A percentile compares a stretch with the other conserved stretches of the same genome.
Evolutionary conservation across 2,888 invertebrate genomes (phyloP).

Genomic region (Limnephilus auricula): DNA sequence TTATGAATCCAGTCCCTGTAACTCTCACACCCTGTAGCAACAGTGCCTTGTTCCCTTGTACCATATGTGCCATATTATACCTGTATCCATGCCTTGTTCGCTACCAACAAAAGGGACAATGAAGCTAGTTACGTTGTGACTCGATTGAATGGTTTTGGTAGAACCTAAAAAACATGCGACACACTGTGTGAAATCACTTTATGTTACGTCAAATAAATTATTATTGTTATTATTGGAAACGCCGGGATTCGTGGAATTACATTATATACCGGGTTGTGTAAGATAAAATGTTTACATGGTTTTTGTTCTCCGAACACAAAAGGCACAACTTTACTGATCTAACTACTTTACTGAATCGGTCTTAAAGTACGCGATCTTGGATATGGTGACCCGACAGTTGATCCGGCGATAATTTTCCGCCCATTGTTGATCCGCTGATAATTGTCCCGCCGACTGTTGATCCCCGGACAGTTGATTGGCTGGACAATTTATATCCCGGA

Average conservation of each 20-base stretch:
- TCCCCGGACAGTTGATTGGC: no score
- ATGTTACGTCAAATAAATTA: slow-evolving; percentile 14
- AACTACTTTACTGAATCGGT: background rate
- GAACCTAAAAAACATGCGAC: slow-evolving; percentile 14
- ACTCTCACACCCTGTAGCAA: background rate
- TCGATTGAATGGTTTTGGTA: background rate
- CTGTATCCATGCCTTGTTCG: background rate
- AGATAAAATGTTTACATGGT: background rate
- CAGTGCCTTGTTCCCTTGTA: background rate
- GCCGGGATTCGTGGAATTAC: background rate
- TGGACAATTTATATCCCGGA: no score
- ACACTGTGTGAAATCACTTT: slow-evolving; percentile 17
- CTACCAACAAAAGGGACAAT: background rate
- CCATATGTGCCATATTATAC: background rate
- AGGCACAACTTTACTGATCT: background rate
- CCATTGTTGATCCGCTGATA: no score
- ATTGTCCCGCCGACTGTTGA: no score
- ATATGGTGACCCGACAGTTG: no score
- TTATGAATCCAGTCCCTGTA: background rate
- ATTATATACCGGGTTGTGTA: background rate
- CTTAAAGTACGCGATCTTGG: background rate
- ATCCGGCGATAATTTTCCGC: no score
- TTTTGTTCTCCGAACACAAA: background rate
- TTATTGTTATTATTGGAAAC: slow-evolving; percentile 19
- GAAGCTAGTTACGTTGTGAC: slow-evolving; percentile 15